A percentile compares a stretch with the other conserved stretches of the same genome.
These are phyloP conservation scores for Drosophila rufa DNA, from an alignment of 1,140 invertebrate genomes.

Conservation along the genomic window DNA sequence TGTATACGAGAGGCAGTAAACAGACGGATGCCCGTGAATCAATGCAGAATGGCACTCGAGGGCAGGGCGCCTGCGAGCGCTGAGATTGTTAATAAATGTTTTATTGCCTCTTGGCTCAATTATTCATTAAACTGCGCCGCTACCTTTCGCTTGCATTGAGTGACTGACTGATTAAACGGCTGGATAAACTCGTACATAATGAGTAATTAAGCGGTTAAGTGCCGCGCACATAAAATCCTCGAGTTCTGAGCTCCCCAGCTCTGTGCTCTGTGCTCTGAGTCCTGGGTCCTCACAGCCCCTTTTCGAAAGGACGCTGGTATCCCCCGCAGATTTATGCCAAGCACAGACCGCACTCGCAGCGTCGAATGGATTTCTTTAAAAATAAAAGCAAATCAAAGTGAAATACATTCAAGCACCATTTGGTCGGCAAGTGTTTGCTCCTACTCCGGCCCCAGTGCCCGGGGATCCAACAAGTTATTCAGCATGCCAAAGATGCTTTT, in stretches of 20 bases:
- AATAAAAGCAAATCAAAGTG: conserved; percentile 56
- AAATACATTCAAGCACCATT: conserved; percentile 66
- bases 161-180: conserved; percentile 41
- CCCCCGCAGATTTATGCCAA: conserved; percentile 49
- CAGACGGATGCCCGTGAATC: conserved; percentile 30
- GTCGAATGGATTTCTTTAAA: conserved; percentile 48
- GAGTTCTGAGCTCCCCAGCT: background rate
- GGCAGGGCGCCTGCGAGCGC: conserved; percentile 4
- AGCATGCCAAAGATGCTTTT: conserved; percentile 58
- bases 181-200: conserved; percentile 46
- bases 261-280: background rate
- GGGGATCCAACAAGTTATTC: conserved; percentile 55
- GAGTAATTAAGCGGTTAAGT: conserved; percentile 54
- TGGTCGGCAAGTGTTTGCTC: conserved; percentile 50
- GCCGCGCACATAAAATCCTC: conserved; percentile 41
- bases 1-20: conserved; percentile 7
- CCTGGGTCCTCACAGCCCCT: background rate
- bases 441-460: background rate
- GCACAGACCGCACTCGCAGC: conserved; percentile 12
- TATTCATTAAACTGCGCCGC: conserved; percentile 41
- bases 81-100: conserved; percentile 50
- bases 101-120: conserved; percentile 46
- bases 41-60: conserved; percentile 31
- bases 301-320: conserved; percentile 2
- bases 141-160: conserved; percentile 42